A percentile compares a stretch with the other conserved stretches of the same genome.
These are phyloP conservation scores for Meandrina meandrites DNA, from an alignment of 92 coral and sea anemone species.

Conservation along the genomic window DNA sequence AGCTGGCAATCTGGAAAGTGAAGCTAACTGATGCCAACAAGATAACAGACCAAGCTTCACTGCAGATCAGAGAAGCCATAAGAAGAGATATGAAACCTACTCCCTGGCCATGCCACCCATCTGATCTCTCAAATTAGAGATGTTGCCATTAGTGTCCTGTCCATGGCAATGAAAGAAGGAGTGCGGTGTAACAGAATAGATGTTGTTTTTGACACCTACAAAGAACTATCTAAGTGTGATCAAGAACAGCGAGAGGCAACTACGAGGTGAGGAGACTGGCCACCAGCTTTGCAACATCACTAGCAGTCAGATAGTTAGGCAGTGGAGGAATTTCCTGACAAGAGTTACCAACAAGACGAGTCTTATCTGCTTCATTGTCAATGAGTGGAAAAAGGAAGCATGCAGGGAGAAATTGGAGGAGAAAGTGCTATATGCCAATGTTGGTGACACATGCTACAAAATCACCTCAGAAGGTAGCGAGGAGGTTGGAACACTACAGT, in stretches of 20 bases:
- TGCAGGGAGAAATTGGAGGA: constrained; percentile 35
- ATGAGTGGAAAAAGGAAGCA: constrained; percentile 18
- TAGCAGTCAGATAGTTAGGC: constrained; percentile 47
- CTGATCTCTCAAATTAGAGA: constrained; percentile 43
- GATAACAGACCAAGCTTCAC: no score
- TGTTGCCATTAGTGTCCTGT: constrained; percentile 41
- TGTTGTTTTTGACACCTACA: constrained; percentile 57
- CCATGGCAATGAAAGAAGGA: constrained; percentile 48
- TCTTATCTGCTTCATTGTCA: constrained; percentile 23
- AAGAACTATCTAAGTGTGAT: constrained; percentile 48
- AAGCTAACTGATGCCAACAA: constrained; percentile 26
- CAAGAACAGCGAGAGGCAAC: constrained; percentile 50
- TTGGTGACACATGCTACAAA: constrained; percentile 37
- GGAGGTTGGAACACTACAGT: constrained; percentile 9
- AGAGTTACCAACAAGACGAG: constrained; percentile 27
- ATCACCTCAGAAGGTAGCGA: no score
- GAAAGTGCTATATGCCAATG: constrained; percentile 30
- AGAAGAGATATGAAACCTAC: constrained; percentile 36
- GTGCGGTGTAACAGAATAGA: constrained; percentile 46
- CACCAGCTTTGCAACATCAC: constrained; percentile 55
- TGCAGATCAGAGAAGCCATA: constrained; percentile 38
- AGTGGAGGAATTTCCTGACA: constrained; percentile 38
- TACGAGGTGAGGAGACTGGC: constrained; percentile 49
- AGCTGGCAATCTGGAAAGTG: constrained; percentile 23
- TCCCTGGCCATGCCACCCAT: constrained; percentile 43